Evolutionary conservation across 1,140 invertebrate genomes (phyloP).

Genomic region (Conus betulinus): DNA sequence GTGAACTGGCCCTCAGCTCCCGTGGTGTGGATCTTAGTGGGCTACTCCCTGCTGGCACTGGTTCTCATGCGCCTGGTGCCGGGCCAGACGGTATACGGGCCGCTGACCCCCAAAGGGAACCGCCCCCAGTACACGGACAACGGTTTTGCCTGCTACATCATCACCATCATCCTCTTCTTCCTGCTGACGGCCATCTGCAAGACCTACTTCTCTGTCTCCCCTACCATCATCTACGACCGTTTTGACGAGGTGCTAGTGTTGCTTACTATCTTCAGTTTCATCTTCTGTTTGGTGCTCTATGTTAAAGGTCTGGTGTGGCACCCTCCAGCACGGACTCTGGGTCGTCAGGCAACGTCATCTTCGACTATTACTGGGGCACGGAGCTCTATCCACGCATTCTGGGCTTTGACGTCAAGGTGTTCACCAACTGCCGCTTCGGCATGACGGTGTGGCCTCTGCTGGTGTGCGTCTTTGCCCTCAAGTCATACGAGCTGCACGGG

Average conservation of each 20-base stretch:
- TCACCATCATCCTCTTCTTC: slow-evolving; percentile 73
- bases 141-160: slow-evolving; percentile 78
- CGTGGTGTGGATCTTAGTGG: slow-evolving; percentile 58
- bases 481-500: slow-evolving; percentile 74
- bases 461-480: slow-evolving; percentile 73
- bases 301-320: slow-evolving; percentile 72
- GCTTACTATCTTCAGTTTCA: slow-evolving; percentile 77
- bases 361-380: slow-evolving; percentile 80
- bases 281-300: slow-evolving; percentile 77
- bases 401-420: slow-evolving; percentile 73
- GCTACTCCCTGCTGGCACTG: slow-evolving; percentile 65
- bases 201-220: slow-evolving; percentile 60
- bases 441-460: slow-evolving; percentile 80
- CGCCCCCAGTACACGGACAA: slow-evolving; percentile 79
- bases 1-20: slow-evolving; percentile 57
- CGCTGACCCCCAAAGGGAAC: slow-evolving; percentile 77
- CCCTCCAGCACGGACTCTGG: slow-evolving; percentile 70
- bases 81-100: slow-evolving; percentile 76
- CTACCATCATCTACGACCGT: slow-evolving; percentile 76
- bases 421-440: slow-evolving; percentile 78
- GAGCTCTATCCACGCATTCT: slow-evolving; percentile 79
- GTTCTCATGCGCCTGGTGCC: slow-evolving; percentile 74
- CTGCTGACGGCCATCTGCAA: slow-evolving; percentile 65
- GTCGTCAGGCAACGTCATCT: slow-evolving; percentile 74
- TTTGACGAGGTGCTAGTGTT: slow-evolving; percentile 77